Evolutionary conservation across 2,113 vertebrate genomes (phyloP).

Genomic region (Narcine bancroftii): DNA sequence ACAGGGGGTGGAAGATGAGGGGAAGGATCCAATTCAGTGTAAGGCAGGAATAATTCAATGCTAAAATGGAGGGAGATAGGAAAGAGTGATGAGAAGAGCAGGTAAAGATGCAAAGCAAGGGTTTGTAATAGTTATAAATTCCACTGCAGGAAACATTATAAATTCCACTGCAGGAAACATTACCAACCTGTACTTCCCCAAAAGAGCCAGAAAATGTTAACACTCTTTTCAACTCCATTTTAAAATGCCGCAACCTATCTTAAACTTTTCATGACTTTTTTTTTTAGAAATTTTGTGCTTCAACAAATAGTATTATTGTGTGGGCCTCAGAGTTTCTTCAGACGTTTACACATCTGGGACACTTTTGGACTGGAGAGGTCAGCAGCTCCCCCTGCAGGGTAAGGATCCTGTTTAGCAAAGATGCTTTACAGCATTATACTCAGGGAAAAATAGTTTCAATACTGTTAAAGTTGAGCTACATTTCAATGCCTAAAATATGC

Average conservation of each 20-base stretch:
- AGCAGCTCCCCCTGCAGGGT: constrained; percentile 12
- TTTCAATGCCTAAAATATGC: neutral
- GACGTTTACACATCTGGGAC: neutral
- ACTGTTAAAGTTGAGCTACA: neutral
- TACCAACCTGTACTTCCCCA: too few species aligned
- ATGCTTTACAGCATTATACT: neutral
- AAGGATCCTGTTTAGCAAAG: neutral
- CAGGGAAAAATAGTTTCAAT: neutral
- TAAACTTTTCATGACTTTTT: neutral
- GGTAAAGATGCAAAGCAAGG: neutral
- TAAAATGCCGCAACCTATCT: neutral
- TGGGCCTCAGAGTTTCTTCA: neutral
- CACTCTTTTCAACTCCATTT: neutral
- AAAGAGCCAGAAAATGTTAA: too few species aligned
- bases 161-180: too few species aligned
- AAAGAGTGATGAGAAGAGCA: neutral
- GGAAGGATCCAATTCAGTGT: neutral
- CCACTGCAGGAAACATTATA: neutral
- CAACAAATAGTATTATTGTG: neutral
- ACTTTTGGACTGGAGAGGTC: neutral
- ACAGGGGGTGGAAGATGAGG: neutral
- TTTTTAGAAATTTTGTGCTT: neutral
- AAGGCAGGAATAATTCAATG: neutral
- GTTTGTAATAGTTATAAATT: neutral
- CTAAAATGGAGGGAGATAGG: neutral